phyloP scores from a whole-genome alignment of 2,113 vertebrate species.

The Neogale vison region DNA sequence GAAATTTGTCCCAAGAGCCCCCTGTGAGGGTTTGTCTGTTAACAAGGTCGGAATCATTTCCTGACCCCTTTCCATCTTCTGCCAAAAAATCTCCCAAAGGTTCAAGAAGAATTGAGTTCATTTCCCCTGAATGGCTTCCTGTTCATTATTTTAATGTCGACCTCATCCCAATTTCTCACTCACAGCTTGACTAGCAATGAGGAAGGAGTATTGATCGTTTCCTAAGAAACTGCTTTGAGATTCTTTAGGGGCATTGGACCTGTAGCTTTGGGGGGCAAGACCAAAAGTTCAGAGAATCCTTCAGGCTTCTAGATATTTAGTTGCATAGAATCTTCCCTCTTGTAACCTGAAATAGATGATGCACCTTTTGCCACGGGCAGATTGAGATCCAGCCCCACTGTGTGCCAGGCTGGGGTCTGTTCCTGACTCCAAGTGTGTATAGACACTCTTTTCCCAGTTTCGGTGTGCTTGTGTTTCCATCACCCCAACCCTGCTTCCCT shows the following conservation, averaged over 20 bases:
- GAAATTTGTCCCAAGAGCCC: not conserved
- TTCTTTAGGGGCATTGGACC: not conserved
- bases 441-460: not conserved
- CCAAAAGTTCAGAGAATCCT: conserved; percentile 16
- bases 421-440: not conserved
- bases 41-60: conserved; percentile 1
- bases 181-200: conserved; percentile 38
- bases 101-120: conserved; percentile 52
- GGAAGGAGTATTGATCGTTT: conserved; percentile 52
- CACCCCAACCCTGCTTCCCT: not conserved
- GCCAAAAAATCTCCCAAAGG: not conserved
- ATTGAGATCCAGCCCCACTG: not conserved
- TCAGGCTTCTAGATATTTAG: not conserved
- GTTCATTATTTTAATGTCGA: conserved; percentile 59
- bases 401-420: not conserved
- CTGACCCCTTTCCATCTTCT: conserved; percentile 50
- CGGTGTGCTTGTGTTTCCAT: not conserved
- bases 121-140: conserved; percentile 24
- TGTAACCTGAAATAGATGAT: not conserved
- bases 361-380: not conserved
- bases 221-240: conserved; percentile 25
- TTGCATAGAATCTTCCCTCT: not conserved
- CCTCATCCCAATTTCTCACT: conserved; percentile 36
- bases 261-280: not conserved
- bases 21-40: not conserved